These are phyloP conservation scores for Spilogale gracilis DNA, from an alignment of 2,113 vertebrate genomes.

Conservation along the genomic window DNA sequence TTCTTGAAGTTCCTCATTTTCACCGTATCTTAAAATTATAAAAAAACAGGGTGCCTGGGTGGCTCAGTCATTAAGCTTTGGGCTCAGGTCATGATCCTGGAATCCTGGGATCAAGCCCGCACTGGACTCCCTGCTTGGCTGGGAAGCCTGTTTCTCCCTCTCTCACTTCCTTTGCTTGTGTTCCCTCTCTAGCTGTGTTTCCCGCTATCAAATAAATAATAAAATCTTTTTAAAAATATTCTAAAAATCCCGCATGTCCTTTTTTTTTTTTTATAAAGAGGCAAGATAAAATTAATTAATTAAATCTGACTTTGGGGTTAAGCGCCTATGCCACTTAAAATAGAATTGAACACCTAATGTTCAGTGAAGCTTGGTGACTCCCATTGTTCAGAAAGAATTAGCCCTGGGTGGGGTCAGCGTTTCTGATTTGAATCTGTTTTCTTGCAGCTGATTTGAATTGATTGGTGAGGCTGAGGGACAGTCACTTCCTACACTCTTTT, in stretches of 20 bases:
- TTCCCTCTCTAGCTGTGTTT: no score
- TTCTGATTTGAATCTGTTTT: slow-evolving; percentile 41
- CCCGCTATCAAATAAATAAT: no score
- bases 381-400: slow-evolving; percentile 14
- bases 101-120: no score
- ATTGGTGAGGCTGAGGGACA: neutral
- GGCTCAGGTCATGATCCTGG: no score
- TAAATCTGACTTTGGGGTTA: neutral
- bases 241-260: neutral
- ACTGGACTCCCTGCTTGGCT: no score
- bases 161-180: no score
- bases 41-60: neutral
- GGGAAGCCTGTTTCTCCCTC: no score
- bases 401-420: neutral
- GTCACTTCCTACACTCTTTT: slow-evolving; percentile 23
- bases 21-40: neutral
- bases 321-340: neutral
- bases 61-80: no score
- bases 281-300: slow-evolving; percentile 21
- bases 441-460: slow-evolving; percentile 3
- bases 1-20: slow-evolving; percentile 20
- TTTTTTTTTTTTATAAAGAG: neutral
- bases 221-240: no score
- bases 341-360: neutral
- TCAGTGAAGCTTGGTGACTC: neutral